Percentiles rank a stretch among this genome's conserved stretches.
These are phyloP conservation scores for Nyctibius bracteatus DNA, from an alignment of 2,113 vertebrate genomes.

Conservation along the genomic window DNA sequence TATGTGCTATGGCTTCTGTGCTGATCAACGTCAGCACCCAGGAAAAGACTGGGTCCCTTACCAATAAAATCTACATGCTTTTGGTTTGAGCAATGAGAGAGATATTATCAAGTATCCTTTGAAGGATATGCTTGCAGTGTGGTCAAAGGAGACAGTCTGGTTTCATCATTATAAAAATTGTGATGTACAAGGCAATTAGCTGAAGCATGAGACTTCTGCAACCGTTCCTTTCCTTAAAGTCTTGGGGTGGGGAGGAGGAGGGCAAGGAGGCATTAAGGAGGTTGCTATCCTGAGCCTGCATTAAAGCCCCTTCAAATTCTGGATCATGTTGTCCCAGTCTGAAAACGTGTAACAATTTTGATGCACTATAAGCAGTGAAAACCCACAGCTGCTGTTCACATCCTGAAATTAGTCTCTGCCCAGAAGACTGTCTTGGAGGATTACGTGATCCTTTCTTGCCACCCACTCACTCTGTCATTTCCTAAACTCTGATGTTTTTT, in stretches of 20 bases:
- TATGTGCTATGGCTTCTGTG: neutral
- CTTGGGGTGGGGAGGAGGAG: neutral
- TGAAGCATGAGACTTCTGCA: neutral
- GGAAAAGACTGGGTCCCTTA: neutral
- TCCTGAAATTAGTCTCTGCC: neutral
- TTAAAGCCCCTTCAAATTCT: neutral
- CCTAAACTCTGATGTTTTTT: conserved; percentile 10
- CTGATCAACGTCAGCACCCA: neutral
- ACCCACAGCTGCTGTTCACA: neutral
- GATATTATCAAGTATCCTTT: neutral
- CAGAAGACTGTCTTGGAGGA: neutral
- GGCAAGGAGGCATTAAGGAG: neutral
- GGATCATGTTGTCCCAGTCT: neutral
- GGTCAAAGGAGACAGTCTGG: neutral
- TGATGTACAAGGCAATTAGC: neutral
- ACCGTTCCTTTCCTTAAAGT: neutral
- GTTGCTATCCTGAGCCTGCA: neutral
- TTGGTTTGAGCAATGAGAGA: neutral
- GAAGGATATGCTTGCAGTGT: neutral
- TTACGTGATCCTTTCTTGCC: neutral
- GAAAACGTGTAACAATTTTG: neutral
- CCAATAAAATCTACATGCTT: neutral
- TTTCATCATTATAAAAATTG: neutral
- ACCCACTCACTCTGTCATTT: conserved; percentile 2
- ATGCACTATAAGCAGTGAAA: neutral